phyloP scores from a whole-genome alignment of 2,113 vertebrate genomes.

The Saguinus midas region DNA sequence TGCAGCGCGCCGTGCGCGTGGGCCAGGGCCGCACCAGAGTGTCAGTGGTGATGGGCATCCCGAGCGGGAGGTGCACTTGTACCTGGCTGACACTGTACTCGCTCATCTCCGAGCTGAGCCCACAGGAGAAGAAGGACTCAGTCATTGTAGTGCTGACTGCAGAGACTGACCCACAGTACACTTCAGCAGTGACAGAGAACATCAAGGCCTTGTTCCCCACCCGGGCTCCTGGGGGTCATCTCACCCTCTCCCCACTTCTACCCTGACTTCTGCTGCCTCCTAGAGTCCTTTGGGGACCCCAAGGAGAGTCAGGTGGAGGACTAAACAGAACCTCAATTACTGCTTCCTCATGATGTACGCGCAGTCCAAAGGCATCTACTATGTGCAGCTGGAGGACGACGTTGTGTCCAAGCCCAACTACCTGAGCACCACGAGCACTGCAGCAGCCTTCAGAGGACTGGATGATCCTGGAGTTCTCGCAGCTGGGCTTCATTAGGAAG shows the following conservation, averaged over 20 bases:
- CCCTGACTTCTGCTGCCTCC: conserved; percentile 93
- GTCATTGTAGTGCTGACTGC: conserved; percentile 97
- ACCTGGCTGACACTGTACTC: conserved; percentile 97
- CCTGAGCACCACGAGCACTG: conserved; percentile 98
- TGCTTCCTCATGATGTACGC: conserved; percentile 99
- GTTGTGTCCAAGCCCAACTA: conserved; percentile 98
- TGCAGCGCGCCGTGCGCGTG: conserved; percentile 94
- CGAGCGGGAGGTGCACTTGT: conserved; percentile 97
- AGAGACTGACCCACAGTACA: conserved; percentile 89
- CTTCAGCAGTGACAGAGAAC: conserved; percentile 86
- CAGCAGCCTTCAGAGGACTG: conserved; percentile 98
- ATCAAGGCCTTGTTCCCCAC: conserved; percentile 91
- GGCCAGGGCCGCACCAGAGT: conserved; percentile 97
- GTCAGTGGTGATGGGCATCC: conserved; percentile 98
- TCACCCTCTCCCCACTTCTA: conserved; percentile 96
- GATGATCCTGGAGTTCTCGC: conserved; percentile 99
- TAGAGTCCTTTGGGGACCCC: conserved; percentile 95
- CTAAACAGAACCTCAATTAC: conserved; percentile 98
- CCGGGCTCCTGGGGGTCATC: conserved; percentile 94
- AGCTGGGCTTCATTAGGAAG: conserved; percentile 98
- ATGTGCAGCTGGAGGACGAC: conserved; percentile 97
- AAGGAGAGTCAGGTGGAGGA: conserved; percentile 98
- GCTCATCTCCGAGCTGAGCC: conserved; percentile 95
- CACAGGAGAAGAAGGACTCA: conserved; percentile 94
- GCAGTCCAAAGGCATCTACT: conserved; percentile 98